Conservation (phyloP, 2,113 vertebrate genomes). For the Dipodomys stephensi region DNA sequence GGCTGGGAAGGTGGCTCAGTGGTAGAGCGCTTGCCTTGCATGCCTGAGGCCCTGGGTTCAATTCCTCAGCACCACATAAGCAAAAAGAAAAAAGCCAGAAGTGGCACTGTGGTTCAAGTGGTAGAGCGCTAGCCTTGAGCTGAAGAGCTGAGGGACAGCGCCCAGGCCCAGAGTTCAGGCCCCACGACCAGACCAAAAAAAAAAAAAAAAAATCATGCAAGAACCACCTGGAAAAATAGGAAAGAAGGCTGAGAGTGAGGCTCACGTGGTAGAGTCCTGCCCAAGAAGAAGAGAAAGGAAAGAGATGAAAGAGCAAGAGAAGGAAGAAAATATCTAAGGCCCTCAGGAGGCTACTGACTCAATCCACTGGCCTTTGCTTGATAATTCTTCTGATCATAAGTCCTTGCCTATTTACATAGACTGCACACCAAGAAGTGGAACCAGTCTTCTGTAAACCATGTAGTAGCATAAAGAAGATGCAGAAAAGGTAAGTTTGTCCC, state of each 20-base stretch:
- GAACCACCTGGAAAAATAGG: neutral
- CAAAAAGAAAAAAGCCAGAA: too few relatives aligned
- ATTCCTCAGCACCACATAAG: too few relatives aligned
- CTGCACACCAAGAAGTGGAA: neutral
- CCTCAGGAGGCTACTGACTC: neutral
- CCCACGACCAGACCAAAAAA: too few relatives aligned
- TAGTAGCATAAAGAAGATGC: neutral
- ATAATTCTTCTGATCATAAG: neutral
- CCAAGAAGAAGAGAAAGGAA: neutral
- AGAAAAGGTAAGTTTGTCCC: neutral
- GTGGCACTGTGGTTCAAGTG: too few relatives aligned
- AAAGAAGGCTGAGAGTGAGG: neutral
- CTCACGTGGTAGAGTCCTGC: too few relatives aligned
- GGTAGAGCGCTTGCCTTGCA: too few relatives aligned
- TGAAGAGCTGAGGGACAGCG: too few relatives aligned
- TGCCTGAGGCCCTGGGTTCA: too few relatives aligned
- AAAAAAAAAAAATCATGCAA: neutral
- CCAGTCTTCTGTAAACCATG: neutral
- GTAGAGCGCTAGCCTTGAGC: too few relatives aligned
- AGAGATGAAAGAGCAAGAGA: neutral
- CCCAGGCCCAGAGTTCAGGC: too few relatives aligned
- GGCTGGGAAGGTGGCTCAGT: too few relatives aligned
- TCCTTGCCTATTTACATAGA: neutral
- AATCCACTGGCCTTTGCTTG: neutral
- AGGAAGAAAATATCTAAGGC: neutral